Evolutionary conservation across 2,113 vertebrate genomes (phyloP).

Genomic region (Butorides virescens): DNA sequence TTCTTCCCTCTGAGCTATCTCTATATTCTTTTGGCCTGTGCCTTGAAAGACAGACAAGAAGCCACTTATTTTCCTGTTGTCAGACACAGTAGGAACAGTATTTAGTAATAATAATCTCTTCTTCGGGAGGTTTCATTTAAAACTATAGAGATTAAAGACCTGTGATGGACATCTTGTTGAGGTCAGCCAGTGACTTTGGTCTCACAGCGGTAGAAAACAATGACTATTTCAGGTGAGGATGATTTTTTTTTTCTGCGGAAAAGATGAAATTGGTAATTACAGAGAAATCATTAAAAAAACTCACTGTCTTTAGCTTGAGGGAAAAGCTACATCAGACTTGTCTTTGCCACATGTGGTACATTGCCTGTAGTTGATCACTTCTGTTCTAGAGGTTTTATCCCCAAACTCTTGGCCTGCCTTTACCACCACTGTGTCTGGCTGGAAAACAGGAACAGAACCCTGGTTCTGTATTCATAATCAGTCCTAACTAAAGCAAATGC

Average conservation of each 20-base stretch:
- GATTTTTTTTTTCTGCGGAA: not conserved
- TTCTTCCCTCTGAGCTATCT: not conserved
- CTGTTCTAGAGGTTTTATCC: not conserved
- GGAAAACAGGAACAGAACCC: not conserved
- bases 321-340: not conserved
- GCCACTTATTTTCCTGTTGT: not conserved
- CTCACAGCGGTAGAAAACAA: not conserved
- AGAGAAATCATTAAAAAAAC: not conserved
- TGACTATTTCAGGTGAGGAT: not conserved
- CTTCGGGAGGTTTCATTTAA: not conserved
- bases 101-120: not conserved
- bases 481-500: not conserved
- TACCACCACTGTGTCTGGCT: not conserved
- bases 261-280: not conserved
- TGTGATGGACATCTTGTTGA: not conserved
- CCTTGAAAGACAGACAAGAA: not conserved
- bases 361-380: not conserved
- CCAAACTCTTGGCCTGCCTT: not conserved
- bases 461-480: not conserved
- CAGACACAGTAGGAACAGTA: not conserved
- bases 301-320: not conserved
- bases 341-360: not conserved
- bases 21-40: not conserved
- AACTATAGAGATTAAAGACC: not conserved
- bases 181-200: not conserved